A percentile compares a stretch with the other conserved stretches of the same genome.
Evolutionary conservation across 2,113 vertebrate species (phyloP).

Genomic region (Sebastes fasciatus): DNA sequence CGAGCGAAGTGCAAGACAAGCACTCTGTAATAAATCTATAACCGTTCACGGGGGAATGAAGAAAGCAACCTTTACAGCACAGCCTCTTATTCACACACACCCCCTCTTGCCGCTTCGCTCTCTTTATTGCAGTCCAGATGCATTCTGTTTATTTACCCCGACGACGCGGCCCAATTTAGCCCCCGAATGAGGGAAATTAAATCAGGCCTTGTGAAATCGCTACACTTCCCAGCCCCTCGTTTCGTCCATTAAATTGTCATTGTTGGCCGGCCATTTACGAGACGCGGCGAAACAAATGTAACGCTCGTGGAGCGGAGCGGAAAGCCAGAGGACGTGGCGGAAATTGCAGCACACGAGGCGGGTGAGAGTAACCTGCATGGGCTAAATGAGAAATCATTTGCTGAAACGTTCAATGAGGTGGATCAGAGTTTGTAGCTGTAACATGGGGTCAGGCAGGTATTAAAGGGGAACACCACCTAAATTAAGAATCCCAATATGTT

Average conservation of each 20-base stretch:
- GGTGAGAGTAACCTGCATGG: background rate
- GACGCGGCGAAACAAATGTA: slow-evolving; percentile 65
- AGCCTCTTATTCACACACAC: slow-evolving; percentile 52
- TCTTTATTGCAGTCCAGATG: slow-evolving; percentile 63
- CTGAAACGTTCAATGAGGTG: slow-evolving; percentile 24
- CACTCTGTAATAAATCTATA: slow-evolving; percentile 59
- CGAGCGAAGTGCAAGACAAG: slow-evolving; percentile 57
- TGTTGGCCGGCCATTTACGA: slow-evolving; percentile 64
- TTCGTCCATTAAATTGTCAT: slow-evolving; percentile 77
- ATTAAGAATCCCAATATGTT: too few relatives aligned
- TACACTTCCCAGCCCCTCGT: slow-evolving; percentile 51
- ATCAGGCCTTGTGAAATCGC: slow-evolving; percentile 70
- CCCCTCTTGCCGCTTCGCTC: slow-evolving; percentile 24
- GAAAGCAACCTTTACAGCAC: slow-evolving; percentile 46
- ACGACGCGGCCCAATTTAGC: slow-evolving; percentile 70
- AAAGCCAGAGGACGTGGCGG: slow-evolving; percentile 33
- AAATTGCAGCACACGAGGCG: slow-evolving; percentile 10
- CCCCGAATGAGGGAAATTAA: slow-evolving; percentile 73
- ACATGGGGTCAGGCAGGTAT: background rate
- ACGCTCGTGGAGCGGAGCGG: slow-evolving; percentile 29
- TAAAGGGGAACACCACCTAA: background rate
- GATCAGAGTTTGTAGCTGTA: slow-evolving; percentile 4
- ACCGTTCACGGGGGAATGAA: slow-evolving; percentile 48
- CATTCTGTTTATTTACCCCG: slow-evolving; percentile 71
- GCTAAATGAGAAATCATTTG: slow-evolving; percentile 37